phyloP scores from a whole-genome alignment of 2,888 invertebrate genomes.

The Phyllotreta striolata region DNA sequence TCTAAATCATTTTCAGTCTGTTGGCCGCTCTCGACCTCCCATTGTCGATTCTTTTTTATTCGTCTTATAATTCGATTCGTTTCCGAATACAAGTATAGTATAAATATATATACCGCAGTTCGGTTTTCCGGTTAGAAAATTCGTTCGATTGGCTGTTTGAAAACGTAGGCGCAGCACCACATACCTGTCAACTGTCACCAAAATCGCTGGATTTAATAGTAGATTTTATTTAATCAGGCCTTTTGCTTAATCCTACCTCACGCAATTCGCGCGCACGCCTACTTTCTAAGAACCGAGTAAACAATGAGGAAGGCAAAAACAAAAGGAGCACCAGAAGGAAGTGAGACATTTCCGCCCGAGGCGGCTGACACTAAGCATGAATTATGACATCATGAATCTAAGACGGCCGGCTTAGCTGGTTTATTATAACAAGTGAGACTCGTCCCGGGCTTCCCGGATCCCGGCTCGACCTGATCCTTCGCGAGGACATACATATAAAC shows the following conservation, averaged over 20 bases:
- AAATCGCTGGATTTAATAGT: too few relatives aligned
- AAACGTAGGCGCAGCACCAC: too few relatives aligned
- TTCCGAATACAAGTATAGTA: too few relatives aligned
- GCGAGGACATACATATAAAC: constrained; percentile 48
- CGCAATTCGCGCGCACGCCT: too few relatives aligned
- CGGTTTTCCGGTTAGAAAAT: too few relatives aligned
- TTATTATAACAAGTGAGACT: constrained; percentile 56
- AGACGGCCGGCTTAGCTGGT: constrained; percentile 54
- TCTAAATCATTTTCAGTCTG: constrained; percentile 58
- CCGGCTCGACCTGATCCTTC: constrained; percentile 30
- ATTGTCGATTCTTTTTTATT: constrained; percentile 50
- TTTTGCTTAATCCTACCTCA: too few relatives aligned
- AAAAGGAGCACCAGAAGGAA: constrained; percentile 35
- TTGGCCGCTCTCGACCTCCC: constrained; percentile 50
- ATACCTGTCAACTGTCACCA: too few relatives aligned
- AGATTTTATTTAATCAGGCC: too few relatives aligned
- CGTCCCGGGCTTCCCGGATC: constrained; percentile 31
- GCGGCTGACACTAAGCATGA: constrained; percentile 57
- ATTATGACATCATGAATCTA: constrained; percentile 56
- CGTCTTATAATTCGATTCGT: constrained; percentile 37
- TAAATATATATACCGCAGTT: too few relatives aligned
- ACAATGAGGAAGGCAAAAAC: constrained; percentile 24
- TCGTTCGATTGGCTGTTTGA: too few relatives aligned
- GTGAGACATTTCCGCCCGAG: constrained; percentile 54
- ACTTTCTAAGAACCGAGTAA: constrained; percentile 12